Percentiles rank a stretch among this genome's conserved stretches.
These are phyloP conservation scores for Heliconius sara DNA, from an alignment of 2,888 invertebrate genomes.

Conservation along the genomic window DNA sequence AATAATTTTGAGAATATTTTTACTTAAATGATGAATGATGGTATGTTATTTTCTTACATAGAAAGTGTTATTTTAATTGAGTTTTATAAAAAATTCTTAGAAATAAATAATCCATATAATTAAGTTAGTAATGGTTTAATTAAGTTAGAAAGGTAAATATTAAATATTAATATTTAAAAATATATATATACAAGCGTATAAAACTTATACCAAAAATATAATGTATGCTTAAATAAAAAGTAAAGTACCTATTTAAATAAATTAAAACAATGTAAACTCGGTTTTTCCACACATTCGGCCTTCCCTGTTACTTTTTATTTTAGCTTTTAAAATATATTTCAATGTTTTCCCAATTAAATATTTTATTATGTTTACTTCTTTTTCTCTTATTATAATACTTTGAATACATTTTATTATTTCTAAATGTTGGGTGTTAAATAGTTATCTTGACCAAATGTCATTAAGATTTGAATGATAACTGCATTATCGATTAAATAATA, in stretches of 20 bases:
- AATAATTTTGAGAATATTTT: not conserved
- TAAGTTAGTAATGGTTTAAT: no score
- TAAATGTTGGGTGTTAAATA: not conserved
- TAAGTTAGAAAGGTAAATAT: no score
- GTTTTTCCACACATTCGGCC: no score
- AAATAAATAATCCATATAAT: no score
- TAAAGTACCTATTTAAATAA: no score
- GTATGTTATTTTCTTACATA: slow-evolving; percentile 19
- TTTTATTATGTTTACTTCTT: not conserved
- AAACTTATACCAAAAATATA: no score
- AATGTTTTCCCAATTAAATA: not conserved
- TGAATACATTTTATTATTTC: not conserved
- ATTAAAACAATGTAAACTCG: no score
- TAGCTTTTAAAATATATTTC: not conserved
- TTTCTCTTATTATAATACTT: not conserved
- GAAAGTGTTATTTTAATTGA: not conserved
- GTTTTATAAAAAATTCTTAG: not conserved
- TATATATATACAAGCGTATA: no score
- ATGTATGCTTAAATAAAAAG: no score
- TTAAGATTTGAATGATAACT: not conserved
- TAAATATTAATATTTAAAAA: no score
- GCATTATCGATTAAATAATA: no score
- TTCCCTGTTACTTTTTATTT: not conserved
- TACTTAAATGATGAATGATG: slow-evolving; percentile 21
- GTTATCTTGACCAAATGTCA: not conserved